These are phyloP conservation scores for Zaprionus tsacasi DNA, from an alignment of 1,140 invertebrate genomes.

Conservation along the genomic window DNA sequence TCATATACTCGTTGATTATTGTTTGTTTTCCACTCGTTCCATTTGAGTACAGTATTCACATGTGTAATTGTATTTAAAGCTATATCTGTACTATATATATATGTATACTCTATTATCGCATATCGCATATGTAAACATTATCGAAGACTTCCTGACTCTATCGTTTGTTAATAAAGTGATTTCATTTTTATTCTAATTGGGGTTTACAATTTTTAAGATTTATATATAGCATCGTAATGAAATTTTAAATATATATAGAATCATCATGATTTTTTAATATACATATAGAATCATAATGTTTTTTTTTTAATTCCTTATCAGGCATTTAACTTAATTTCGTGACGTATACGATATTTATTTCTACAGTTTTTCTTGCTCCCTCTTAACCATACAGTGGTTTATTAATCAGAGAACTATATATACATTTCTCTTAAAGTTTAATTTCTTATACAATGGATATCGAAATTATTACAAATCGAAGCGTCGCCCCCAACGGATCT, in stretches of 20 bases:
- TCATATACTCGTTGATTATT: slow-evolving; percentile 4
- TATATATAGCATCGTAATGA: too few species aligned
- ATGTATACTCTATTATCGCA: not conserved
- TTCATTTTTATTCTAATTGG: not conserved
- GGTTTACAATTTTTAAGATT: too few species aligned
- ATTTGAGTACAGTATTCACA: slow-evolving; percentile 5
- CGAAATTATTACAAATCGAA: not conserved
- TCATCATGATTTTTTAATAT: too few species aligned
- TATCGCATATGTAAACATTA: not conserved
- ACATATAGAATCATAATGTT: too few species aligned
- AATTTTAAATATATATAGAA: too few species aligned
- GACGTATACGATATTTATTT: too few species aligned
- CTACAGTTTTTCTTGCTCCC: too few species aligned
- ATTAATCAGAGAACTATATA: not conserved
- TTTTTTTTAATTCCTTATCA: not conserved
- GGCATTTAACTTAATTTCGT: not conserved
- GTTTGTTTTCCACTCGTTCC: not conserved
- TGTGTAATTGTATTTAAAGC: slow-evolving; percentile 11
- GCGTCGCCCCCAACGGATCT: not conserved
- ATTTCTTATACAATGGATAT: not conserved
- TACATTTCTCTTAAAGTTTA: not conserved
- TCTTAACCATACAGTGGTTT: not conserved
- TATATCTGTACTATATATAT: slow-evolving; percentile 13
- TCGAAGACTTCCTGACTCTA: not conserved
- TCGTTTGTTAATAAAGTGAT: slow-evolving; percentile 9